These are phyloP conservation scores for Zaprionus capensis DNA, from an alignment of 1,140 invertebrate species.

Conservation along the genomic window DNA sequence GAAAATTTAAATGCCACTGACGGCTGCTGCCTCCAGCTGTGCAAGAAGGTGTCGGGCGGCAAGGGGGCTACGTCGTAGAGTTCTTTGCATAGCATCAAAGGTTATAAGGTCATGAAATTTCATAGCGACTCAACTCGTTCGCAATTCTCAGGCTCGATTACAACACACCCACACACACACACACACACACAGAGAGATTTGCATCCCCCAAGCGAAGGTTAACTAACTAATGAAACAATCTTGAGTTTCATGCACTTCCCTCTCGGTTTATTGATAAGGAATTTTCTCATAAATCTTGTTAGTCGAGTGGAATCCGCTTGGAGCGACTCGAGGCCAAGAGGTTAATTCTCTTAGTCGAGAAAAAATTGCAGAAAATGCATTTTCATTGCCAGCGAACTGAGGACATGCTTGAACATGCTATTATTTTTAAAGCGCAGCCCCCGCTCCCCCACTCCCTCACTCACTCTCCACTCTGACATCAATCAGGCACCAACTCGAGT, in stretches of 20 bases:
- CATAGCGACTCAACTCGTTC: background rate
- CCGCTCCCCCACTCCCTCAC: background rate
- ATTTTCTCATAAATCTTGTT: slow-evolving; percentile 12
- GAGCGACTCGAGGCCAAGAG: slow-evolving; percentile 3
- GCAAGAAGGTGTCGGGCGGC: background rate
- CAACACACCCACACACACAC: background rate
- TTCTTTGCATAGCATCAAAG: slow-evolving; percentile 1
- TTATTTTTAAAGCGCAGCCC: background rate
- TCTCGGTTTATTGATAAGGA: slow-evolving; percentile 6
- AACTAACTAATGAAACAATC: slow-evolving; percentile 22
- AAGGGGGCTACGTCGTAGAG: slow-evolving; percentile 8
- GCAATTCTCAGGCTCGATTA: background rate
- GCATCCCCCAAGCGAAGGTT: slow-evolving; percentile 1
- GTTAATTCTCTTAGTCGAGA: background rate
- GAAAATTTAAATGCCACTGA: slow-evolving; percentile 44
- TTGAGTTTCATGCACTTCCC: slow-evolving; percentile 12
- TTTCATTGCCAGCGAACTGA: slow-evolving; percentile 1
- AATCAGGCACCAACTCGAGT: background rate
- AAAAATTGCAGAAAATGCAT: slow-evolving; percentile 3
- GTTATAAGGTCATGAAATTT: slow-evolving; percentile 22
- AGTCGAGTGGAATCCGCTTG: slow-evolving; percentile 8
- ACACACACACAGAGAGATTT: background rate
- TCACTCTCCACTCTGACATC: background rate
- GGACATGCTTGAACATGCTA: slow-evolving; percentile 2
- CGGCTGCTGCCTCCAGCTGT: slow-evolving; percentile 7